Conservation (phyloP, 2,888 invertebrate species). For the Polydrusus cervinus region DNA sequence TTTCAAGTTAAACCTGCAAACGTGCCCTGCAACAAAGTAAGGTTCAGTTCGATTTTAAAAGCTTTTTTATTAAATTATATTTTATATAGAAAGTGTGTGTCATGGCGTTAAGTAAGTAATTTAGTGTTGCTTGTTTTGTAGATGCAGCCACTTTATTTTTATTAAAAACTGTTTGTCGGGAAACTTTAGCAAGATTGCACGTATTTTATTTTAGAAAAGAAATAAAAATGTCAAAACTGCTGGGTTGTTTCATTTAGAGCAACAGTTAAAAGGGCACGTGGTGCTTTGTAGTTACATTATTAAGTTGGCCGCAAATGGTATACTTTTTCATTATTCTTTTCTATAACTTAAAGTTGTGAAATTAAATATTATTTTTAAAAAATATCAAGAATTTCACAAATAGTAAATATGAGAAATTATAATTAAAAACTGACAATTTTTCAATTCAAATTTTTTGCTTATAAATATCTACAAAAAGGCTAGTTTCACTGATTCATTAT, state of each 20-base stretch:
- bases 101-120: slow-evolving; percentile 24
- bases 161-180: slow-evolving; percentile 13
- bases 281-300: no score
- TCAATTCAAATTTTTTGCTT: no score
- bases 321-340: neutral
- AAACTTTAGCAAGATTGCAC: slow-evolving; percentile 3
- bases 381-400: no score
- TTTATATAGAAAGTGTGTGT: slow-evolving; percentile 14
- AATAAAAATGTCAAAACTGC: slow-evolving; percentile 6
- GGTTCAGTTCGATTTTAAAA: slow-evolving; percentile 17
- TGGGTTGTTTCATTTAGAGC: neutral
- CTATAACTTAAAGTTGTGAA: neutral
- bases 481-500: no score
- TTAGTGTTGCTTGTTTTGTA: slow-evolving; percentile 6
- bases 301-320: no score
- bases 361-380: no score
- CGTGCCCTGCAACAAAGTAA: slow-evolving; percentile 11
- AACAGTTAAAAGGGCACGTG: no score
- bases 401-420: no score
- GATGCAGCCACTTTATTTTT: slow-evolving; percentile 19
- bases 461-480: no score
- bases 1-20: slow-evolving; percentile 25
- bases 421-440: no score
- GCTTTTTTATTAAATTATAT: slow-evolving; percentile 35
- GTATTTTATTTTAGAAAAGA: slow-evolving; percentile 1